Evolutionary conservation across 2,113 vertebrate species (phyloP).

Genomic region (Nyctibius bracteatus): DNA sequence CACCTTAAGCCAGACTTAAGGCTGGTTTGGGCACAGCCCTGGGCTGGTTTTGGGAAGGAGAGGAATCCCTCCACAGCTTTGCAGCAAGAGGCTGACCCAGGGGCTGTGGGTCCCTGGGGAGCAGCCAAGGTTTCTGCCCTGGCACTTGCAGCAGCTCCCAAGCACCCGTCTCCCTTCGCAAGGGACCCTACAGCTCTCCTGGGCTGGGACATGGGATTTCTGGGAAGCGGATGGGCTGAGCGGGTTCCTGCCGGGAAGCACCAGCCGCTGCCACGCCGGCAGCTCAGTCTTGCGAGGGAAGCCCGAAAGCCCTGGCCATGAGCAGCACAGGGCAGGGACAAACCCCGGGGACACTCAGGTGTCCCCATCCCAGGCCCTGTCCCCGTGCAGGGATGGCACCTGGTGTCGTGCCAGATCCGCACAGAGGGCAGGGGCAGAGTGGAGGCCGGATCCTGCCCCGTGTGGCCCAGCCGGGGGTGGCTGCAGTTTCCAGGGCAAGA

Average conservation of each 20-base stretch:
- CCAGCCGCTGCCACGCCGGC: neutral
- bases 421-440: neutral
- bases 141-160: neutral
- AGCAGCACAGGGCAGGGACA: neutral
- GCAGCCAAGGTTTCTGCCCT: neutral
- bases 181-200: neutral
- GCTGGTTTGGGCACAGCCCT: neutral
- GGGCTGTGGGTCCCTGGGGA: neutral
- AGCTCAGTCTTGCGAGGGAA: neutral
- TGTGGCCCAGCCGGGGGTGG: neutral
- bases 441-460: neutral
- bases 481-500: neutral
- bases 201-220: neutral
- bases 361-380: accelerated
- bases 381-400: neutral
- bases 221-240: neutral
- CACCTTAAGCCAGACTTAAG: neutral
- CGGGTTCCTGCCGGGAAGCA: neutral
- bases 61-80: neutral
- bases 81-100: neutral
- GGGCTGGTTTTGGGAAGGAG: neutral
- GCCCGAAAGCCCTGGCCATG: accelerated
- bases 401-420: accelerated
- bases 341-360: accelerated
- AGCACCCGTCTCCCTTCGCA: neutral